These are phyloP conservation scores for Hypena proboscidalis DNA, from an alignment of 2,888 invertebrate genomes.

Conservation along the genomic window DNA sequence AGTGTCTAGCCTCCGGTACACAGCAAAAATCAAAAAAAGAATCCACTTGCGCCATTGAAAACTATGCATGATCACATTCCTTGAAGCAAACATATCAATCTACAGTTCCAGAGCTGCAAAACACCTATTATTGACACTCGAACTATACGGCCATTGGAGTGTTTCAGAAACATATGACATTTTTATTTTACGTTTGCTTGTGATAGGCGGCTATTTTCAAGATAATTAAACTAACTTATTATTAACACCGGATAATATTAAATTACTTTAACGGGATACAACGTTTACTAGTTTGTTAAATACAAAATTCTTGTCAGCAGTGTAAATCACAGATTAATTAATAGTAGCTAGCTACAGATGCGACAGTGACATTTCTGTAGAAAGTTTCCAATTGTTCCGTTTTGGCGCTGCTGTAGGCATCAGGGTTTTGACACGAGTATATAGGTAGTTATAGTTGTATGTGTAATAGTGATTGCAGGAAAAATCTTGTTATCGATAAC, in stretches of 20 bases:
- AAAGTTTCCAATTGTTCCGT: too few species aligned
- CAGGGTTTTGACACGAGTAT: too few species aligned
- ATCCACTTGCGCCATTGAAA: constrained; percentile 66
- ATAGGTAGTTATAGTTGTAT: too few species aligned
- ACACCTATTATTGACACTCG: constrained; percentile 68
- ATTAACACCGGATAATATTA: constrained; percentile 3
- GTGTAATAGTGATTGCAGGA: too few species aligned
- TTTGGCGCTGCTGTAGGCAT: too few species aligned
- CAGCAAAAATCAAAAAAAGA: constrained; percentile 61
- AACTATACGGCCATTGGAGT: constrained; percentile 70
- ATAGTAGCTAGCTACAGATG: too few species aligned
- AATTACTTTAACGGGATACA: constrained; percentile 6
- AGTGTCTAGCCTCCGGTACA: constrained; percentile 58
- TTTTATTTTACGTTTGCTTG: constrained; percentile 39
- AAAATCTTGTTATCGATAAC: too few species aligned
- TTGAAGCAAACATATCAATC: constrained; percentile 63
- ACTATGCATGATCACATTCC: constrained; percentile 68
- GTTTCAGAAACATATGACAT: constrained; percentile 63
- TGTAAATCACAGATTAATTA: too few species aligned
- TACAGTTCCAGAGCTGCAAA: constrained; percentile 58
- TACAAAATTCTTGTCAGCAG: constrained; percentile 17
- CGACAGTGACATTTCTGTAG: too few species aligned
- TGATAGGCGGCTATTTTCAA: neutral
- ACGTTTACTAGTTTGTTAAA: constrained; percentile 12
- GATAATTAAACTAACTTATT: constrained; percentile 4